phyloP scores from a whole-genome alignment of 2,888 invertebrate genomes.

The Charanyca ferruginea region DNA sequence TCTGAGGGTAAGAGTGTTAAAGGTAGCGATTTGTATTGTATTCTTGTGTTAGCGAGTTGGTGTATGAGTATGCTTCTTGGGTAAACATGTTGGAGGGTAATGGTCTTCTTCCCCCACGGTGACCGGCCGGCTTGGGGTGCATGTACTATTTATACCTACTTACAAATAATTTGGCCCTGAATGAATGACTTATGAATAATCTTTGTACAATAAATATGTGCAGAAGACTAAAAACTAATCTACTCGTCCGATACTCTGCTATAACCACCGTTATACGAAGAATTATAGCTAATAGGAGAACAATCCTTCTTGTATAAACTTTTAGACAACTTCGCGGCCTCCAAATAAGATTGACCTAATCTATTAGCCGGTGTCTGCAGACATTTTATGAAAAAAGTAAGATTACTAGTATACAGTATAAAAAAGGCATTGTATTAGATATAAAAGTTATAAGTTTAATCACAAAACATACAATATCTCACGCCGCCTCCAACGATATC shows the following conservation, averaged over 20 bases:
- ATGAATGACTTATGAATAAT: too few species aligned
- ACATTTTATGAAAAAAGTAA: constrained; percentile 20
- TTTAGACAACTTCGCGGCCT: neutral
- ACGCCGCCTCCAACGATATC: constrained; percentile 15
- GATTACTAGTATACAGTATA: neutral
- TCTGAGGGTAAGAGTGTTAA: too few species aligned
- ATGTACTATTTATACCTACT: too few species aligned
- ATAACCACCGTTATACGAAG: neutral
- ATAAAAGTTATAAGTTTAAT: constrained; percentile 27
- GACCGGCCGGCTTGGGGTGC: too few species aligned
- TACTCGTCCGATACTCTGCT: neutral
- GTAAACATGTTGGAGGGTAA: too few species aligned
- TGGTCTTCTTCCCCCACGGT: too few species aligned
- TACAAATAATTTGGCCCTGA: too few species aligned
- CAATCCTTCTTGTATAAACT: constrained; percentile 7
- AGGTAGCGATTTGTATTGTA: too few species aligned
- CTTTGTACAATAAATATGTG: too few species aligned
- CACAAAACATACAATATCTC: constrained; percentile 30
- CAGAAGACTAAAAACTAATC: too few species aligned
- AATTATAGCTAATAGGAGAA: neutral
- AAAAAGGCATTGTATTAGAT: constrained; percentile 21
- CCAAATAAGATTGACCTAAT: constrained; percentile 4
- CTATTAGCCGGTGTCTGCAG: constrained; percentile 6
- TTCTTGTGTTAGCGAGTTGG: too few species aligned
- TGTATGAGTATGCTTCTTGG: too few species aligned